Evolutionary conservation across 2,888 invertebrate species (phyloP).

Genomic region (Dicyrtomina minuta): DNA sequence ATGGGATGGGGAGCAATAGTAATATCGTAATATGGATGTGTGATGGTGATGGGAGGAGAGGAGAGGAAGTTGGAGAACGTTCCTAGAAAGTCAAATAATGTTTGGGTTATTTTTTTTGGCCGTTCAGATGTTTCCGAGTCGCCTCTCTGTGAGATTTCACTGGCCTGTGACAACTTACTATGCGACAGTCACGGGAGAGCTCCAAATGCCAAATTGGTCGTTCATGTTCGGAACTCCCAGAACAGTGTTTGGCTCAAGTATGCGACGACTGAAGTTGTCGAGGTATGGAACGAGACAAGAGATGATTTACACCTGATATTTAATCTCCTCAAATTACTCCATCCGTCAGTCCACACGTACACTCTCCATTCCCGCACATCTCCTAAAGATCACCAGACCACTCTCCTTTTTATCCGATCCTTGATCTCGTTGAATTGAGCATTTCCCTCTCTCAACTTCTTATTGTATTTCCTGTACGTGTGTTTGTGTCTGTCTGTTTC

Average conservation of each 20-base stretch:
- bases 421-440: too few species aligned
- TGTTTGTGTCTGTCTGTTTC: too few species aligned
- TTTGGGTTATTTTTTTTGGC: constrained; percentile 17
- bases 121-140: constrained; percentile 76
- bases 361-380: constrained; percentile 5
- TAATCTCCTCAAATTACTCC: constrained; percentile 31
- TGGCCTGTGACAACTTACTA: constrained; percentile 85
- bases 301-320: constrained; percentile 31
- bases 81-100: constrained; percentile 5
- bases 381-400: constrained; percentile 9
- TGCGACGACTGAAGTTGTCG: constrained; percentile 83
- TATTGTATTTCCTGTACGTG: too few species aligned
- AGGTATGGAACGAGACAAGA: constrained; percentile 61
- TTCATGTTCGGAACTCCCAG: constrained; percentile 56
- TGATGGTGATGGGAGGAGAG: neutral
- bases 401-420: neutral
- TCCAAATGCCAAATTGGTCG: constrained; percentile 74
- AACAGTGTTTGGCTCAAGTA: constrained; percentile 72
- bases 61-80: neutral
- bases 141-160: constrained; percentile 80
- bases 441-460: too few species aligned
- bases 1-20: too few species aligned
- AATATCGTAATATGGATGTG: too few species aligned
- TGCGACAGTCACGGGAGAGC: constrained; percentile 82
- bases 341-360: constrained; percentile 25